Base-by-base conservation (phyloP, 2,113 vertebrate species). In the Tachuris rubrigastra region DNA sequence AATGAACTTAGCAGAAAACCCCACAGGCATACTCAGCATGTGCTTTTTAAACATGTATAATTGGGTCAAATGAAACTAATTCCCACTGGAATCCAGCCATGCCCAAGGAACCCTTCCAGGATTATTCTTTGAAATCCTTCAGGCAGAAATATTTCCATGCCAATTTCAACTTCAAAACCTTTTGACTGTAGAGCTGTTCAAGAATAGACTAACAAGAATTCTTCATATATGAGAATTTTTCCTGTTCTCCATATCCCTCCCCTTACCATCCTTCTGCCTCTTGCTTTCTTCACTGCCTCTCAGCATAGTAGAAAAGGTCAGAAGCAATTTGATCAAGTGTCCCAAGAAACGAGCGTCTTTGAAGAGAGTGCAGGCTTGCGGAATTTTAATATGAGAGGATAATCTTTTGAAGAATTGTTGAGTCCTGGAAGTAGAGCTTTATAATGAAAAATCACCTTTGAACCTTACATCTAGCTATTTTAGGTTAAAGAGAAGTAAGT, bases 1-100 rank as follows among this genome's bases (percentile, higher is more conserved):
- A 96, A 96, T 93, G 95, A 94, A 84, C 58, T 95, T 96, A 96
- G 65, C 90, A 96, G 96, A 94, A 96, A 93, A 84, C 60, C 95
- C 92, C 66, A 81, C 58, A 68, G 92, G 92, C 90, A 68, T 65
- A 67, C 69, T 92, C 92, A 89, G 92, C 69, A 15, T 92, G 89
- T 85, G 88, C 92, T 92, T 96, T 95, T 96, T 72, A 94, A 93
- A 94, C 83, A 79, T 78, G 56, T 94, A 72, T 96, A 95, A 96
- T 97, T 94, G 92, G 92, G 92, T 95, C 96, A 96, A 96, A 96
- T 94, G 83, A 89, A 96, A 96, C 93, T 89, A 95, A 96, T 96
- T 97, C 96, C 90, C 88, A 89, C 49, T 97, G 90, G 95, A 96
- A 73, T 85, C 80, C 28, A 3, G 93, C 96, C 95, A 90, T 90